A percentile compares a stretch with the other conserved stretches of the same genome.
Conservation (phyloP, 2,113 vertebrate genomes). For the Corythaeola cristata region DNA sequence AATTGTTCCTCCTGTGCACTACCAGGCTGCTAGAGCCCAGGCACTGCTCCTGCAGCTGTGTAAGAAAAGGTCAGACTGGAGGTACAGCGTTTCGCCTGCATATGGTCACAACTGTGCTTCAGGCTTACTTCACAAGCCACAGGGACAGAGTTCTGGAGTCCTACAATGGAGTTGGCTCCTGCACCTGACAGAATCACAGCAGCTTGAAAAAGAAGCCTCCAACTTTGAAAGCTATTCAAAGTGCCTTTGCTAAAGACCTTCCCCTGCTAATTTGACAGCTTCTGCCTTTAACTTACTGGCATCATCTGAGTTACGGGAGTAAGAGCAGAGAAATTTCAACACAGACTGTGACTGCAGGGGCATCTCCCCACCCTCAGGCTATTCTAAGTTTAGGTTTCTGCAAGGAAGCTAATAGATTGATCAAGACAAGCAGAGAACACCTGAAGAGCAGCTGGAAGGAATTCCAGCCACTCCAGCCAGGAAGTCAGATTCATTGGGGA, state of each 20-base stretch:
- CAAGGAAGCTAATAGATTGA: neutral
- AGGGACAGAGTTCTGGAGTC: neutral
- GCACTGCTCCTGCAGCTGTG: neutral
- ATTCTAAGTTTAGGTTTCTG: neutral
- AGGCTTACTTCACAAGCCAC: neutral
- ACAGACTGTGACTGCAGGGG: neutral
- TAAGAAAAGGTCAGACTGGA: neutral
- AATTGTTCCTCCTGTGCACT: neutral
- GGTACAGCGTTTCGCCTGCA: neutral
- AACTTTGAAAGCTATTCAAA: neutral
- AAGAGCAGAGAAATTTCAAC: neutral
- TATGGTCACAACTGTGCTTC: accelerated
- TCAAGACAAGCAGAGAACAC: no score
- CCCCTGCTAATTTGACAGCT: neutral
- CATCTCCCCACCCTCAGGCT: neutral
- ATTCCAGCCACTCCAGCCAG: no score
- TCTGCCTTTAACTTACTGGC: neutral
- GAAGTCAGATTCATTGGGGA: no score
- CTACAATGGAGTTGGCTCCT: neutral
- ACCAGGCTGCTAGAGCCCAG: neutral
- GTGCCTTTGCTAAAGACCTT: neutral
- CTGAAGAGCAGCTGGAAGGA: no score
- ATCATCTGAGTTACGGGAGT: neutral
- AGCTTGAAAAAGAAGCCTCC: neutral
- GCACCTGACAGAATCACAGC: neutral